Base-by-base conservation (phyloP, 1,140 invertebrate genomes). In the Drosophila eugracilis region DNA sequence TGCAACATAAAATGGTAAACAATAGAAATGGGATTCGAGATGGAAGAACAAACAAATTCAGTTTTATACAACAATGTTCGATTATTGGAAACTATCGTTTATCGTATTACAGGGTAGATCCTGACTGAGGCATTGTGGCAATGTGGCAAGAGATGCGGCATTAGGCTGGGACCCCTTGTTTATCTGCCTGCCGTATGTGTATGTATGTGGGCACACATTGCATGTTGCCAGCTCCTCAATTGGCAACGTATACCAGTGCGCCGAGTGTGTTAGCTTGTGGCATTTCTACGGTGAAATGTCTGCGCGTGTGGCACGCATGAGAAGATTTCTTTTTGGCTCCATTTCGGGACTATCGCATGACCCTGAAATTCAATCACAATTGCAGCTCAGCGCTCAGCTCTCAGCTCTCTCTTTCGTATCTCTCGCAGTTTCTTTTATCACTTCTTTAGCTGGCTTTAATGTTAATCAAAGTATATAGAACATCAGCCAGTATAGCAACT, bases 311-410 rank as follows among this genome's bases (percentile, higher is more conserved):
- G 55, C 39, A 62, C 60, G 57, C 60, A 62, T 37, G 60, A 60
- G 60, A 65, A 65, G 60, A 65, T 65, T 65, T 65, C 55, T 62
- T 65, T 65, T 15, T 65, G 39, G 54, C 39, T 65, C 60, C 60
- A 60, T 47, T 47, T 65, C 39, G 60, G 60, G 41, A 62, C 55
- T 44, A 63, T 47, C 17, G 55, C 55, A 19, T 65, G 60, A 65
- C 60, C 60, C 60, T 65, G 60, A 65, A 65, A 65, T 62, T 21
- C 60, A 65, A 21, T 62, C 57, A 34, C 55, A 42, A n/a, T 42
- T 17, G 37, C 4, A 10, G 15, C 34, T 39, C 36, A 3, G 1
- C 24, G 32, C 22, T 39, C 4, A 10, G 15, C 34, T 39, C 36
- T 3, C 4, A 36, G 32, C 22, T 39, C 32, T 59, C 32, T 37